Conservation (phyloP, 2,888 invertebrate species). For the Hypselothyrea guttata region DNA sequence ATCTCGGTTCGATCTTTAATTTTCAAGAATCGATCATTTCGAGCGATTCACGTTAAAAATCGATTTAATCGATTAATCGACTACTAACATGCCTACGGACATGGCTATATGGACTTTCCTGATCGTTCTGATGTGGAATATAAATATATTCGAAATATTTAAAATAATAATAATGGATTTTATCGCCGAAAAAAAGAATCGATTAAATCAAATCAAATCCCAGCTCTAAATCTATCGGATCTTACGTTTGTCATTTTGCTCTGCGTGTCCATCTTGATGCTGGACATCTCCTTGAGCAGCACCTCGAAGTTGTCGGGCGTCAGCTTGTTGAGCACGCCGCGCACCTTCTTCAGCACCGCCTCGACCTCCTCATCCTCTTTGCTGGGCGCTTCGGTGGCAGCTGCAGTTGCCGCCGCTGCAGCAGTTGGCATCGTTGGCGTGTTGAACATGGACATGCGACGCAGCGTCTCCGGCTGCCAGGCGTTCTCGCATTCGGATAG, state of each 20-base stretch:
- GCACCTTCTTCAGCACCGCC: conserved; percentile 77
- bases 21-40: too few relatives aligned
- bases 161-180: too few relatives aligned
- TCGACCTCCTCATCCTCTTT: conserved; percentile 74
- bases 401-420: neutral
- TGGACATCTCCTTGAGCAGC: conserved; percentile 76
- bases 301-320: conserved; percentile 81
- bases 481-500: conserved; percentile 79
- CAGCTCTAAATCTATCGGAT: neutral
- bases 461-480: conserved; percentile 78
- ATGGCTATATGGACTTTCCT: too few relatives aligned
- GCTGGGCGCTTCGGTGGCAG: conserved; percentile 27
- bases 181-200: too few relatives aligned
- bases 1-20: too few relatives aligned
- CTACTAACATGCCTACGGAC: too few relatives aligned
- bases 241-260: conserved; percentile 79
- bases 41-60: too few relatives aligned
- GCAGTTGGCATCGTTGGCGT: conserved; percentile 10
- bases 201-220: too few relatives aligned
- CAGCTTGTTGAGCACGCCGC: conserved; percentile 80
- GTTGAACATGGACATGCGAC: conserved; percentile 51
- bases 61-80: too few relatives aligned
- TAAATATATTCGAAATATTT: too few relatives aligned
- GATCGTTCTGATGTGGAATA: too few relatives aligned
- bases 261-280: conserved; percentile 73